phyloP scores from a whole-genome alignment of 2,113 vertebrate genomes.

The Hucho hucho region DNA sequence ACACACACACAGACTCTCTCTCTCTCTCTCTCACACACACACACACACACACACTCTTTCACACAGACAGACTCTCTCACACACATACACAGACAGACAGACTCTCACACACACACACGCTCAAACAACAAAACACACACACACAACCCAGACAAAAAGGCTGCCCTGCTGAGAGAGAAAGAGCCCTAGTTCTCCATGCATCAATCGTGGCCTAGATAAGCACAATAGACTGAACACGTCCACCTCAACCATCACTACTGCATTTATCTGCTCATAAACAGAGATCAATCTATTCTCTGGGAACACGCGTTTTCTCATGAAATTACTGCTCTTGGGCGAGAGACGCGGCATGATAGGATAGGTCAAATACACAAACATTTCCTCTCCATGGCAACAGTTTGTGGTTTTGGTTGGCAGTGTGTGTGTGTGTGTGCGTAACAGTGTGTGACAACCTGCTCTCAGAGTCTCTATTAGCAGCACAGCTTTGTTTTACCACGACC shows the following conservation, averaged over 20 bases:
- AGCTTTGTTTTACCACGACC: conserved; percentile 98
- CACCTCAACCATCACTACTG: conserved; percentile 72
- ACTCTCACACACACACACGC: background rate
- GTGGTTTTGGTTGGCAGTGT: conserved; percentile 11
- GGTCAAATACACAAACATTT: conserved; percentile 74
- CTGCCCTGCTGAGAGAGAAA: conserved; percentile 63
- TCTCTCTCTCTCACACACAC: conserved; percentile 29
- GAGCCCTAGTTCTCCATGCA: conserved; percentile 68
- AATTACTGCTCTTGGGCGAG: conserved; percentile 69
- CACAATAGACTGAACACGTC: conserved; percentile 73
- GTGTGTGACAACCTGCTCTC: conserved; percentile 77
- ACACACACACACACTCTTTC: conserved; percentile 25
- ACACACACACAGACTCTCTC: background rate
- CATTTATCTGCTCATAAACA: conserved; percentile 77
- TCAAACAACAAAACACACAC: conserved; percentile 31
- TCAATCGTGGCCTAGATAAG: conserved; percentile 77
- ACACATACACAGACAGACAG: conserved; percentile 14
- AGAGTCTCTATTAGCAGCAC: conserved; percentile 88
- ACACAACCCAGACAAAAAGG: conserved; percentile 38
- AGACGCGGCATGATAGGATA: conserved; percentile 72
- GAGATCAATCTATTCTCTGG: conserved; percentile 74
- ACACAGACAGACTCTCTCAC: background rate
- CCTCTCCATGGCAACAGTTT: conserved; percentile 74
- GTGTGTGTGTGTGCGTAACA: conserved; percentile 20
- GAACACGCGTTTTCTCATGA: conserved; percentile 62